phyloP scores from a whole-genome alignment of 2,888 invertebrate species.

The Craniophora ligustri region DNA sequence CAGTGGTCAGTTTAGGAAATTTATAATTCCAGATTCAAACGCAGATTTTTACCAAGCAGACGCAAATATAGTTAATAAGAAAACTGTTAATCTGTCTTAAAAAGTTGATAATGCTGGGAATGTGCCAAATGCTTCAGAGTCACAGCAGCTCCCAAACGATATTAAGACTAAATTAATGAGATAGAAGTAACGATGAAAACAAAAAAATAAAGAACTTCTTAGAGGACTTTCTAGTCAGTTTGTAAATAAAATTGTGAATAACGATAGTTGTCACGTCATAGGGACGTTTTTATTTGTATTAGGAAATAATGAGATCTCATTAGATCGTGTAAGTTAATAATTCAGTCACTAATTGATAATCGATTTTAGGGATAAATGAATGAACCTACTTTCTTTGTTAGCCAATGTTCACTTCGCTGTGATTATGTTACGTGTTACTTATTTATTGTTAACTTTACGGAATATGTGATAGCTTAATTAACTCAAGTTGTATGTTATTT shows the following conservation, averaged over 20 bases:
- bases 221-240: constrained; percentile 86
- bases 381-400: constrained; percentile 85
- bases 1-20: constrained; percentile 46
- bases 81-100: constrained; percentile 73
- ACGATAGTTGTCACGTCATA: constrained; percentile 81
- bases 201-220: constrained; percentile 74
- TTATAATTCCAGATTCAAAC: constrained; percentile 60
- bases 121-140: constrained; percentile 85
- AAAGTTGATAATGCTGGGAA: constrained; percentile 77
- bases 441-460: constrained; percentile 84
- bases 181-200: constrained; percentile 74
- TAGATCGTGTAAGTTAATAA: constrained; percentile 85
- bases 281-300: constrained; percentile 84
- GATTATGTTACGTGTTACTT: constrained; percentile 87
- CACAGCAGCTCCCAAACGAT: constrained; percentile 75
- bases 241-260: constrained; percentile 88
- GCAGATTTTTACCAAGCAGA: constrained; percentile 71
- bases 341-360: constrained; percentile 87
- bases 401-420: constrained; percentile 87
- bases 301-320: constrained; percentile 86
- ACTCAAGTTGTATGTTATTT: constrained; percentile 79
- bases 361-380: constrained; percentile 83
- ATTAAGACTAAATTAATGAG: constrained; percentile 76
- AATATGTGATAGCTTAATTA: constrained; percentile 84
- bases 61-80: constrained; percentile 70